These are phyloP conservation scores for Metaphire vulgaris DNA, from an alignment of 1,140 invertebrate genomes.

Conservation along the genomic window DNA sequence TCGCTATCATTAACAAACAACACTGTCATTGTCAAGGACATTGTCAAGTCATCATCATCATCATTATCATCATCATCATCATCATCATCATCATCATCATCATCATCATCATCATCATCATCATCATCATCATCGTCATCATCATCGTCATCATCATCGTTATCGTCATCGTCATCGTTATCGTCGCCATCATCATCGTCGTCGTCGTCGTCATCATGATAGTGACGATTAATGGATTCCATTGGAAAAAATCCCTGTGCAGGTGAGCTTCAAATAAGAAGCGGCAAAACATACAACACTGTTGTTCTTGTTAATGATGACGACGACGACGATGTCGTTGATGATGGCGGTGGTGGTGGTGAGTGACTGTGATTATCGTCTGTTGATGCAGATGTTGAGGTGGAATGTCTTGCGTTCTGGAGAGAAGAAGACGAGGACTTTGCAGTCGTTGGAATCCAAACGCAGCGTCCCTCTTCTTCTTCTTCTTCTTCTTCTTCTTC, in stretches of 20 bases:
- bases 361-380: no score
- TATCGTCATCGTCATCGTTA: constrained; percentile 8
- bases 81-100: constrained; percentile 2
- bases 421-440: neutral
- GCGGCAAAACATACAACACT: neutral
- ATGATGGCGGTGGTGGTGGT: no score
- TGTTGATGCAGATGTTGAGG: neutral
- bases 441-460: neutral
- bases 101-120: constrained; percentile 8
- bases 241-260: neutral
- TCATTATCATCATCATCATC: no score
- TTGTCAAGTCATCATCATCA: no score
- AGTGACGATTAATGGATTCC: neutral
- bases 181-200: constrained; percentile 4
- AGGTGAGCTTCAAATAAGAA: neutral
- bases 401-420: neutral
- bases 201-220: no score
- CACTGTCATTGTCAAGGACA: no score
- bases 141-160: constrained; percentile 8
- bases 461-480: neutral
- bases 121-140: constrained; percentile 1
- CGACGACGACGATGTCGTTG: no score
- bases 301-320: neutral
- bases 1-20: no score
- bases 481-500: neutral